phyloP scores from a whole-genome alignment of 2,888 invertebrate genomes.

The Dasypogon diadema region DNA sequence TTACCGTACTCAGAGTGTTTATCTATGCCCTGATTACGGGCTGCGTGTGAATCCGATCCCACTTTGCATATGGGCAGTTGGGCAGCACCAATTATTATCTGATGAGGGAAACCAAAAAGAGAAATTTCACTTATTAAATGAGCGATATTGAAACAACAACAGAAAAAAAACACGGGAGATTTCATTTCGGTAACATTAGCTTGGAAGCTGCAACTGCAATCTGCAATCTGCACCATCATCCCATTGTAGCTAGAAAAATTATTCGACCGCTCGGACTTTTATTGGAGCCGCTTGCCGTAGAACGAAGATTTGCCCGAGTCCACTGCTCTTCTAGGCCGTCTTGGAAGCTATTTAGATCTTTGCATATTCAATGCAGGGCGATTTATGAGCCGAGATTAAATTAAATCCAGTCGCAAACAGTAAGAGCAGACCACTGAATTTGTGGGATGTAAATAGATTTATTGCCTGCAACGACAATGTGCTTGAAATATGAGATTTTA shows the following conservation, averaged over 20 bases:
- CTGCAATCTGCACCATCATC: not conserved
- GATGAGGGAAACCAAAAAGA: not conserved
- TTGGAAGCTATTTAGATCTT: no score
- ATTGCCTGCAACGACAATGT: no score
- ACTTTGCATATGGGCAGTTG: conserved; percentile 5
- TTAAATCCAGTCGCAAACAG: no score
- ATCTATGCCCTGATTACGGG: conserved; percentile 11
- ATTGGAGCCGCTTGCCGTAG: not conserved
- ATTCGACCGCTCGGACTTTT: not conserved
- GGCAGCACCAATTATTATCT: conserved; percentile 1
- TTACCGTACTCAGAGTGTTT: not conserved
- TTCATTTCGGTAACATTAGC: not conserved
- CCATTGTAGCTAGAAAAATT: not conserved
- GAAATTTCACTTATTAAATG: not conserved
- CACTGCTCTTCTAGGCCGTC: not conserved
- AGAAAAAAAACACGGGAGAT: not conserved
- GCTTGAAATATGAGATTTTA: no score
- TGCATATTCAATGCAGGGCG: no score
- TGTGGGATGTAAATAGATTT: no score
- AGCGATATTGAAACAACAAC: not conserved
- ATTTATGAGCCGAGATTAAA: no score
- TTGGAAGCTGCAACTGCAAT: no score
- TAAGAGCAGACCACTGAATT: no score
- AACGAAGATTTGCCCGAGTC: not conserved
- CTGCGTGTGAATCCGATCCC: not conserved